These are phyloP conservation scores for Fragum sueziense DNA, from an alignment of 2,888 invertebrate species.

Conservation along the genomic window DNA sequence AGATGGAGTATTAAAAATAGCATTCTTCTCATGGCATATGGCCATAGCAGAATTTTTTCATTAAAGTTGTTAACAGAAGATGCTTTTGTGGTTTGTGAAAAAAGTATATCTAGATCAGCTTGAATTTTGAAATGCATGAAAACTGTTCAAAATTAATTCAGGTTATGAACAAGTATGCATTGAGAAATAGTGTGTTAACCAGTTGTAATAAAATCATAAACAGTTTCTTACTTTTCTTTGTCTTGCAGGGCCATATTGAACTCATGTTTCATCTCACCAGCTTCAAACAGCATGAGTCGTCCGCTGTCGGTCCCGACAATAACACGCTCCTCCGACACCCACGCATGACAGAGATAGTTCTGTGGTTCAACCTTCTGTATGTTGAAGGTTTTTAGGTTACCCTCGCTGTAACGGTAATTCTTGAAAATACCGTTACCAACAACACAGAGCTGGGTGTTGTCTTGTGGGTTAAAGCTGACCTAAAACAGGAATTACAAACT, in stretches of 20 bases:
- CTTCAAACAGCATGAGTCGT: conserved; percentile 90
- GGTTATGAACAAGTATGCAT: no score
- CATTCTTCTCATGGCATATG: no score
- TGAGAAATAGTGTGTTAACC: no score
- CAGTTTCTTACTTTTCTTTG: conserved; percentile 67
- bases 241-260: conserved; percentile 73
- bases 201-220: no score
- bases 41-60: no score
- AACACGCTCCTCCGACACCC: conserved; percentile 92
- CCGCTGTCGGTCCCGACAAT: conserved; percentile 91
- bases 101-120: neutral
- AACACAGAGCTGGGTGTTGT: conserved; percentile 89
- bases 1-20: no score
- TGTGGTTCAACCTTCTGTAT: conserved; percentile 91
- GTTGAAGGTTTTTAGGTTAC: conserved; percentile 91
- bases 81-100: neutral
- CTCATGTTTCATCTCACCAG: conserved; percentile 88
- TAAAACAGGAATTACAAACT: conserved; percentile 82
- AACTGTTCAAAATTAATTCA: no score
- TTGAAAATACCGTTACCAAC: conserved; percentile 87
- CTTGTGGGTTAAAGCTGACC: conserved; percentile 91
- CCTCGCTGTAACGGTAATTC: conserved; percentile 90
- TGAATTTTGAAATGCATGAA: no score
- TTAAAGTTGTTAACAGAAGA: no score
- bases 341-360: conserved; percentile 89